phyloP scores from a whole-genome alignment of 2,113 vertebrate genomes.

The Callochromis pleurospilus region DNA sequence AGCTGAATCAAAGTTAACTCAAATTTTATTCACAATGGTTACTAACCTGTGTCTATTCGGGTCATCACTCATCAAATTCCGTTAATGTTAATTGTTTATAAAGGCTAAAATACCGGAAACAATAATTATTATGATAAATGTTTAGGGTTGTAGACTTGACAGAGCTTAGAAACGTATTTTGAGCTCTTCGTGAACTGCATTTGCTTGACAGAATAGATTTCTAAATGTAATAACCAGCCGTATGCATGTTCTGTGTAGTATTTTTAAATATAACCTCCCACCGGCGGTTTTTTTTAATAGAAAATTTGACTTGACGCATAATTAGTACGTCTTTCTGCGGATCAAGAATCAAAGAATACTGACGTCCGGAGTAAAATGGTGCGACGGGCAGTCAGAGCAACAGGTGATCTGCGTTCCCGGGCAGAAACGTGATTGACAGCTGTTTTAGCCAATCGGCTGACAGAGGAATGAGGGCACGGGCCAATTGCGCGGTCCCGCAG shows the following conservation, averaged over 20 bases:
- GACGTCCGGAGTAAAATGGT: background rate
- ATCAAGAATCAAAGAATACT: background rate
- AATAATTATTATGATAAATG: background rate
- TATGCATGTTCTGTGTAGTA: background rate
- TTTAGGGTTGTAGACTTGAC: background rate
- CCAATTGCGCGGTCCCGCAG: slow-evolving; percentile 24
- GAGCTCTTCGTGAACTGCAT: background rate
- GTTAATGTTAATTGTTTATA: background rate
- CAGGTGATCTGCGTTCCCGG: slow-evolving; percentile 57
- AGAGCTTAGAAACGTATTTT: background rate
- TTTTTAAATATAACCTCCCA: background rate
- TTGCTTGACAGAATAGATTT: background rate
- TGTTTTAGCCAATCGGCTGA: background rate
- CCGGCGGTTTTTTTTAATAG: background rate
- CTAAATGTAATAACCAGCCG: background rate
- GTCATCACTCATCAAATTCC: background rate
- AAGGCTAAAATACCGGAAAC: background rate
- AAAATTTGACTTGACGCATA: too few species aligned
- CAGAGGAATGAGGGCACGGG: rapidly evolving
- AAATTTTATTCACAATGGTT: background rate
- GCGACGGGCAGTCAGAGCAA: background rate
- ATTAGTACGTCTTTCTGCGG: background rate
- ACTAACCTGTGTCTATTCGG: background rate
- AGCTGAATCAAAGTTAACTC: background rate
- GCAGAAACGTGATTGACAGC: slow-evolving; percentile 10